These are phyloP conservation scores for Meda fulgida DNA, from an alignment of 2,797 vertebrate genomes.

Conservation along the genomic window DNA sequence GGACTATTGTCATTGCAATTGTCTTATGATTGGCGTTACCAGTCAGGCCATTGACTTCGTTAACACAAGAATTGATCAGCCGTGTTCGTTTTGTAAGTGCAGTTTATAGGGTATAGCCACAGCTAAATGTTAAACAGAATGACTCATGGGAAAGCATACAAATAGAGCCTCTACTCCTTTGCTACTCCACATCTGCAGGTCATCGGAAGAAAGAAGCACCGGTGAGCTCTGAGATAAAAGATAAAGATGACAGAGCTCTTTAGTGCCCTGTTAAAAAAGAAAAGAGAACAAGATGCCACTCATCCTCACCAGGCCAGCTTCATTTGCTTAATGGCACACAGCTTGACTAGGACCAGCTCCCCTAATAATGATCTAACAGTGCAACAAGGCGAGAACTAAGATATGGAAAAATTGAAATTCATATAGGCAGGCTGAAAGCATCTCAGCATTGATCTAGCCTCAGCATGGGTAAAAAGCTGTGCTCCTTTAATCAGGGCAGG, in stretches of 20 bases:
- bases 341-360: conserved; percentile 50
- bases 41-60: conserved; percentile 36
- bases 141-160: conserved; percentile 12
- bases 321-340: conserved; percentile 52
- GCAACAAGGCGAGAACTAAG: conserved; percentile 41
- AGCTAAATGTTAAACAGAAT: conserved; percentile 23
- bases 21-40: neutral
- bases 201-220: conserved; percentile 47
- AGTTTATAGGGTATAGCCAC: neutral
- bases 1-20: conserved; percentile 8
- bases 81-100: conserved; percentile 31
- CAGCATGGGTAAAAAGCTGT: conserved; percentile 56
- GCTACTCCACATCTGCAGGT: conserved; percentile 36
- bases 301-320: conserved; percentile 50
- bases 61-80: conserved; percentile 26
- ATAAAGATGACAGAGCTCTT: conserved; percentile 57
- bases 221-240: conserved; percentile 67
- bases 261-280: conserved; percentile 60
- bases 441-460: conserved; percentile 55
- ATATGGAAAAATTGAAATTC: conserved; percentile 55
- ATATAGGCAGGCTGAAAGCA: conserved; percentile 53
- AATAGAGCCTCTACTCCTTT: neutral
- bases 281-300: conserved; percentile 70
- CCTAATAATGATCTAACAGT: conserved; percentile 45
- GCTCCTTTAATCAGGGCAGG: conserved; percentile 55